Percentiles rank a stretch among this genome's conserved stretches.
Conservation (phyloP, 2,113 vertebrate species). For the Sturnus vulgaris region DNA sequence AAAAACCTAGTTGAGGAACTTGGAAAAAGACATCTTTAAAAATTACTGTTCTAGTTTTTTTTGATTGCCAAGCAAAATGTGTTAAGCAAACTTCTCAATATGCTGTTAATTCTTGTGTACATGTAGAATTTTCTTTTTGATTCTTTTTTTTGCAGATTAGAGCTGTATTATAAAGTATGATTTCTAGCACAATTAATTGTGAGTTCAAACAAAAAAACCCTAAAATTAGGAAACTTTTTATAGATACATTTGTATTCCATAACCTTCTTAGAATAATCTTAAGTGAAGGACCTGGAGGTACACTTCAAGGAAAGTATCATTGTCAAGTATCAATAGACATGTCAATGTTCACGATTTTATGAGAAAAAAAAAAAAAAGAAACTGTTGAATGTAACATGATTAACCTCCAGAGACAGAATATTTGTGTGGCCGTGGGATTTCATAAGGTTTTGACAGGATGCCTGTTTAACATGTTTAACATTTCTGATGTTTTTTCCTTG, state of each 20-base stretch:
- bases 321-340: background rate
- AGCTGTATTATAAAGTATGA: background rate
- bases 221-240: background rate
- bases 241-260: background rate
- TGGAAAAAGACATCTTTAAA: background rate
- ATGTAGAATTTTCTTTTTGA: background rate
- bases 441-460: background rate
- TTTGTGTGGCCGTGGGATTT: background rate
- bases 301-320: background rate
- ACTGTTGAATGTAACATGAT: background rate
- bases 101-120: background rate
- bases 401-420: background rate
- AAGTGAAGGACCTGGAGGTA: background rate
- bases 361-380: background rate
- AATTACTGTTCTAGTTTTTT: background rate
- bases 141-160: background rate
- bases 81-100: background rate
- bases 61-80: background rate
- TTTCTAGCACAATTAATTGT: background rate
- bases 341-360: background rate
- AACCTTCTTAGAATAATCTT: background rate
- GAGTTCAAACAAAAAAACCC: background rate
- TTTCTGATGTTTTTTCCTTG: background rate
- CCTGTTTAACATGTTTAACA: background rate
- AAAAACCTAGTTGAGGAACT: background rate